phyloP scores from a whole-genome alignment of 2,888 invertebrate species.

The Siphonodentalium dalli region DNA sequence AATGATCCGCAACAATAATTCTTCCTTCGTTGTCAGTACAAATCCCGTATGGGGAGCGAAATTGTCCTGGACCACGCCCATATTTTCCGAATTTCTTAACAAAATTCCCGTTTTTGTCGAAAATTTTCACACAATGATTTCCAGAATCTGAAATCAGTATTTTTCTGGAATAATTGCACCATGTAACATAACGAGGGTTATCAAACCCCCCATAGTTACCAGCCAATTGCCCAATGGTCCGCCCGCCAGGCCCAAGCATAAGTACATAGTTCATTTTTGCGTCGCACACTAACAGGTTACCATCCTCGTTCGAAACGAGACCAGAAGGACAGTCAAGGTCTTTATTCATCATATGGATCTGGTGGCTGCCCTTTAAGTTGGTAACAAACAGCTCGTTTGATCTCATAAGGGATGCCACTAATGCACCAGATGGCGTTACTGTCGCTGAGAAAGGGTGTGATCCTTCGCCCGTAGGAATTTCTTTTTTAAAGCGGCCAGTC shows the following conservation, averaged over 20 bases:
- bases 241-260: conserved; percentile 23
- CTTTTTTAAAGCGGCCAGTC: conserved; percentile 27
- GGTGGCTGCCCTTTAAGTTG: conserved; percentile 31
- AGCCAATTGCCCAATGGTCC: conserved; percentile 7
- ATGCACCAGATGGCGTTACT: conserved; percentile 35
- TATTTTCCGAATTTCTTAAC: conserved; percentile 65
- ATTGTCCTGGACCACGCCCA: conserved; percentile 66
- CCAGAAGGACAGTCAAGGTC: conserved; percentile 41
- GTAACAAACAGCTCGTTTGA: conserved; percentile 36
- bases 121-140: conserved; percentile 67
- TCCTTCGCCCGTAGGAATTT: conserved; percentile 27
- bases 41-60: conserved; percentile 68
- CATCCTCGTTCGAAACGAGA: conserved; percentile 49
- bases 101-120: conserved; percentile 64
- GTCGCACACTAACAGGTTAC: conserved; percentile 66
- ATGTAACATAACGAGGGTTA: conserved; percentile 67
- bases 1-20: conserved; percentile 68
- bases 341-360: conserved; percentile 33
- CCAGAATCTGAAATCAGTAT: conserved; percentile 68
- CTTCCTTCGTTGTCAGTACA: conserved; percentile 66
- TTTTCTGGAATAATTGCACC: conserved; percentile 60
- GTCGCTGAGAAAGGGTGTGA: conserved; percentile 45
- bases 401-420: conserved; percentile 45
- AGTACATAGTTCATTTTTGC: conserved; percentile 63
- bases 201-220: conserved; percentile 61